Base-by-base conservation (phyloP, 2,888 invertebrate genomes). In the Frankliniella intonsa region DNA sequence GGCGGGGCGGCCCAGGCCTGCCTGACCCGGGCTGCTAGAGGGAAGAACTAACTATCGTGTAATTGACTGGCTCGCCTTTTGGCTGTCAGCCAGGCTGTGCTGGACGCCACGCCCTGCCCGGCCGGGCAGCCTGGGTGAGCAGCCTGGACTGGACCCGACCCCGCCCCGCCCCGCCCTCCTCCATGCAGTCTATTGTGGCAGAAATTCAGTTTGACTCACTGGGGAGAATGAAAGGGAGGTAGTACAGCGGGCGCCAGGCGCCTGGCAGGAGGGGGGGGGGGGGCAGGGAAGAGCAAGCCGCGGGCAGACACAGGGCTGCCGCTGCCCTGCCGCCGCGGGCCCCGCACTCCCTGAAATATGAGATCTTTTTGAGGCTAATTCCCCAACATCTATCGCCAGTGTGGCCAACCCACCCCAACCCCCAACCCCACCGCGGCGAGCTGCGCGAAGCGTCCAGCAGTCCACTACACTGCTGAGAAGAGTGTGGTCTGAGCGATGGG, bases 311-410 rank as follows among this genome's bases (percentile, higher is more conserved):
- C n/a, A 8, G 55, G 14, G 55, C 17, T 8, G 12, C 55, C 55
- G 62, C 69, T 10, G 22, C 25, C 25, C 38, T 3, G 38, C 3
- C 38, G 3, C 38, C 5, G 5, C 38, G 3, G 38, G 38, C 38
- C 38, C 38, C 38, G 38, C 38, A 38, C 38, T 38, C 3, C 38
- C 69, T 76, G 69, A 76, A 76, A 76, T 76, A 76, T 76, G 69
- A 76, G 25, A 76, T 76, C 69, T 76, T 76, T 76, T 25, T 25
- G 12, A 25, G 69, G 69, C 69, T 76, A 76, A 76, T 76, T 76
- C 25, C 69, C 69, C 25, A 62, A 25, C 25, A 76, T 76, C 69
- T 9, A 76, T 76, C 69, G 69, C 69, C 12, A 7, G 25, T 9
- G 22, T 12, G 12, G 22, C 25, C 69, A 0, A 25, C 69, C 55